Base-by-base conservation (phyloP, 2,888 invertebrate species). In the Koerneria pararmatus region DNA sequence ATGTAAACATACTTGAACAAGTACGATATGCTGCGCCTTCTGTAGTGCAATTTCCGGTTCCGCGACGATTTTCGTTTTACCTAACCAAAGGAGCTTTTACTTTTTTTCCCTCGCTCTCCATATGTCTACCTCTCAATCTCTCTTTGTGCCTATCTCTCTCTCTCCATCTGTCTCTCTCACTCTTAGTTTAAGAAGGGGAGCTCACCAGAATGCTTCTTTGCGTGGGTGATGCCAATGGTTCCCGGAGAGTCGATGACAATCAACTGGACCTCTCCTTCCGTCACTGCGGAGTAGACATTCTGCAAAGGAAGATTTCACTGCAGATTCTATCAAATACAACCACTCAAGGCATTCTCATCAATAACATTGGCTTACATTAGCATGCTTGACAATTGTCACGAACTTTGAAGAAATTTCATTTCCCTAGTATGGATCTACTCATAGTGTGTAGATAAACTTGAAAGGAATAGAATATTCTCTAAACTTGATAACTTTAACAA, bases 201-300 rank as follows among this genome's bases (percentile, higher is more conserved):
- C n/a, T n/a, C n/a, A n/a, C 72, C 70, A 34, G 70, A 63, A 31
- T 72, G 63, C 48, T 79, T 71, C 27, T 72, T 77, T 6, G 79
- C 82, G 58, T 82, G 82, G 6, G 73, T 69, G 22, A 74, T 71
- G 24, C 74, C 74, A 0, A 93, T 89, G 41, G 95, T 85, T 32
- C 97, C 97, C 1, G 97, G 97, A 3, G 95, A 95, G 82, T 97
- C 97, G 34, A 93, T 86, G 82, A 95, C 91, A 41, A 86, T 88
- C 48, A 97, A 88, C 85, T 97, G 97, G 1, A 91, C 90, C 69
- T 90, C 63, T 32, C 72, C 73, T 56, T 78, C 78, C 27, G 75
- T 79, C 6, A 78, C 24, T 19, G 72, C 53, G 29, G 73, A 69
- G 6, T 68, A 63, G 8, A 71, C 68, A 66, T 80, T 80, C 78